Conservation (phyloP, 2,113 vertebrate species). For the Montifringilla adamsi region DNA sequence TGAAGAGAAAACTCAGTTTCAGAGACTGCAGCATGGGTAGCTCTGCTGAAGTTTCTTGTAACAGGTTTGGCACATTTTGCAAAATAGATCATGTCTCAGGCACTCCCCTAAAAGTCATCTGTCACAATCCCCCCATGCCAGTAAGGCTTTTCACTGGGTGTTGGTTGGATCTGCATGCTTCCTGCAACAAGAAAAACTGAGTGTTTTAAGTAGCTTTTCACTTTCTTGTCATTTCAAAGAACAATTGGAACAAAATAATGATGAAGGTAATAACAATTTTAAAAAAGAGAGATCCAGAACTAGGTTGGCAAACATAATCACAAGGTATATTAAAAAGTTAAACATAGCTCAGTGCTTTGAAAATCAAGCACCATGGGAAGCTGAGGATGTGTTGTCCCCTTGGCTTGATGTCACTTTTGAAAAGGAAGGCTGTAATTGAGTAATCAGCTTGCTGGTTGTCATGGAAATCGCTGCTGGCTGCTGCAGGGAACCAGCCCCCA, state of each 20-base stretch:
- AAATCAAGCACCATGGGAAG: conserved; percentile 12
- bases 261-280: background rate
- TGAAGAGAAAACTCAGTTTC: background rate
- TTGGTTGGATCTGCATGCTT: background rate
- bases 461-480: conserved; percentile 47
- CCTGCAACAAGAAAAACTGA: background rate
- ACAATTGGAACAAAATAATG: background rate
- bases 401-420: conserved; percentile 21
- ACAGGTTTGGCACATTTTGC: background rate
- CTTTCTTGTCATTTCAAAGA: background rate
- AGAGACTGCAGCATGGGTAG: background rate
- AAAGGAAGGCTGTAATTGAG: conserved; percentile 41
- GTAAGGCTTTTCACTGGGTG: background rate
- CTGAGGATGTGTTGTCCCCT: background rate
- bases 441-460: conserved; percentile 61
- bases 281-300: background rate
- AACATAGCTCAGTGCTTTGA: conserved; percentile 8
- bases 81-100: background rate
- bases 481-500: conserved; percentile 10
- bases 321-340: conserved; percentile 41
- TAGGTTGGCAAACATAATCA: conserved; percentile 17
- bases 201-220: background rate
- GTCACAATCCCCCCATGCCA: background rate
- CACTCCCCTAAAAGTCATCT: background rate
- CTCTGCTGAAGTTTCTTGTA: background rate